phyloP scores from a whole-genome alignment of 1,140 invertebrate species.

The Lineus longissimus region DNA sequence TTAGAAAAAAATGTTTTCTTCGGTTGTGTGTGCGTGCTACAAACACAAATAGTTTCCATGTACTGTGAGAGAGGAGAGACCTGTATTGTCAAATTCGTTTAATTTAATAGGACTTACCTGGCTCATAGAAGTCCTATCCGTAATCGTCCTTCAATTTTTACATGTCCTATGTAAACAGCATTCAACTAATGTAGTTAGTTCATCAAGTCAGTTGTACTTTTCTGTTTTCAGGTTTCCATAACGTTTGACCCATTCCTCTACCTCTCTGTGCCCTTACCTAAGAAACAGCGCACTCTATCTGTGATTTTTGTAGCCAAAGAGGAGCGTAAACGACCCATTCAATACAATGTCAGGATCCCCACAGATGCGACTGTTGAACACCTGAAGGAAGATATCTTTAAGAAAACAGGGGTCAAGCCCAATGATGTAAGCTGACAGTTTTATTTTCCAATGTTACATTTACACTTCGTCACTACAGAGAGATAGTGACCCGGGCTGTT shows the following conservation, averaged over 20 bases:
- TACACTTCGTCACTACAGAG: too few species aligned
- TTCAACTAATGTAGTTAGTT: too few species aligned
- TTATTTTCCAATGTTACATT: too few species aligned
- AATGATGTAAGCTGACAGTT: conserved; percentile 38
- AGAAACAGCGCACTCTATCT: conserved; percentile 39
- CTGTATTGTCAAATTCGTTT: too few species aligned
- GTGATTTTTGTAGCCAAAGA: conserved; percentile 53
- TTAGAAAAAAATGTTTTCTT: background rate
- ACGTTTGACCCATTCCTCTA: conserved; percentile 58
- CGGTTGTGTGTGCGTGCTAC: background rate
- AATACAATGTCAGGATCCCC: conserved; percentile 37
- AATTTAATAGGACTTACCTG: too few species aligned
- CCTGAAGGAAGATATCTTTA: conserved; percentile 44
- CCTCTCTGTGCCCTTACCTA: conserved; percentile 55
- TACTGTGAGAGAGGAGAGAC: too few species aligned
- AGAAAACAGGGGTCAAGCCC: conserved; percentile 40
- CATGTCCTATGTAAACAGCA: too few species aligned
- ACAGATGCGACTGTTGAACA: conserved; percentile 49
- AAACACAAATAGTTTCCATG: too few species aligned
- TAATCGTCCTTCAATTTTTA: too few species aligned
- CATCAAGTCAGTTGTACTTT: too few species aligned
- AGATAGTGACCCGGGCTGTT: too few species aligned
- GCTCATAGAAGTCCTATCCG: too few species aligned
- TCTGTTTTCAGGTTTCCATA: conserved; percentile 55
- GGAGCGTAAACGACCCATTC: conserved; percentile 40